Percentiles rank a stretch among this genome's conserved stretches.
phyloP scores from a whole-genome alignment of 2,888 invertebrate genomes.

The Dione juno region DNA sequence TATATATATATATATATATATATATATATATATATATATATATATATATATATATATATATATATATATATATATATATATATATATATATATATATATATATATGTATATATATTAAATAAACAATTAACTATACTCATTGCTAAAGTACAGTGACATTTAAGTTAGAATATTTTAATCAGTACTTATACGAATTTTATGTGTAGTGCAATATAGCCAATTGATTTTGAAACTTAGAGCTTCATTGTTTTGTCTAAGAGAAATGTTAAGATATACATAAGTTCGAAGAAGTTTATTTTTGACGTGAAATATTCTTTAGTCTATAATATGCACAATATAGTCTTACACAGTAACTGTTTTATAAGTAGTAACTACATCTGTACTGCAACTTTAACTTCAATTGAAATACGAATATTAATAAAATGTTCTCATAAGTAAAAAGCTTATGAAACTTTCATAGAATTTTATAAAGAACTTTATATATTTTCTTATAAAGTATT shows the following conservation, averaged over 20 bases:
- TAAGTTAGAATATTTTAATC: no score
- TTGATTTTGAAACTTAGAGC: not conserved
- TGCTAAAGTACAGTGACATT: no score
- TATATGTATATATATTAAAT: no score
- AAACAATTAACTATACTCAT: no score
- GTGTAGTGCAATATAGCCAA: no score
- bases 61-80: no score
- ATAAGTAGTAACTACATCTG: not conserved
- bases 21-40: no score
- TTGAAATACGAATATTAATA: conserved; percentile 11
- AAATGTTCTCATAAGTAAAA: not conserved
- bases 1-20: no score
- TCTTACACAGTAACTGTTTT: not conserved
- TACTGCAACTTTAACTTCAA: conserved; percentile 1
- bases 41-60: no score
- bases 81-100: no score
- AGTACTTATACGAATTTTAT: no score
- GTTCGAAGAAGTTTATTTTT: not conserved
- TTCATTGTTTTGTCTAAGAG: not conserved
- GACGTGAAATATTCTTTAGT: not conserved
- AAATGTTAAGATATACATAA: not conserved
- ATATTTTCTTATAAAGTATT: not conserved
- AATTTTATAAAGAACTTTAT: not conserved
- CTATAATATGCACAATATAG: not conserved
- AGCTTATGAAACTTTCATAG: conserved; percentile 2